Base-by-base conservation (phyloP, 2,888 invertebrate species). In the Dicranocentrus wangi region DNA sequence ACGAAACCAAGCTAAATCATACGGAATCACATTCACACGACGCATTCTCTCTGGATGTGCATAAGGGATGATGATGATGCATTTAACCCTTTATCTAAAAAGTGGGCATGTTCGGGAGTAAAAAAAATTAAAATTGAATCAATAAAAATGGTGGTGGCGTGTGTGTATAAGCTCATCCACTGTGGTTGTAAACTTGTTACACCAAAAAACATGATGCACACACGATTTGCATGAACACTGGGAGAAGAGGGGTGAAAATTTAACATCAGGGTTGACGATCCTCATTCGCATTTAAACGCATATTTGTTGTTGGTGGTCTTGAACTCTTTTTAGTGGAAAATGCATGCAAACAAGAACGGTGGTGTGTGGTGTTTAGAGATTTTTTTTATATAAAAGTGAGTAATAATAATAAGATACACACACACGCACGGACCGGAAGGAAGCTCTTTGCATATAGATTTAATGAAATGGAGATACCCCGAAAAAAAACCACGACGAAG, bases 391-490 rank as follows among this genome's bases (percentile, higher is more conserved):
- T n/a, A n/a, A n/a, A n/a, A n/a, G n/a, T n/a, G n/a, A n/a, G n/a
- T n/a, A n/a, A n/a, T 7, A 39, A 13, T 39, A 39, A 39, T 39
- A 39, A 7, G 39, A 39, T 39, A 28, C 32, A 17, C 47, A 47
- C 39, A 39, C 39, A 39, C 39, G 10, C n/a, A 13, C 15, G 10
- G 2, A 69, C 47, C 68, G 70, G 70, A 70, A 78, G 78, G 78
- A 78, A 78, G 78, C 63, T 78, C 65, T 78, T 78, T 78, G 78
- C 78, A 78, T 78, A 71, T n/a, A 63, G 43, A 55, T 65, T 71
- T 71, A 42, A 65, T 78, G 55, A 71, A 32, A 32, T 27, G 53
- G 43, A 65, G 32, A 55, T 43, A n/a, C 39, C 39, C n/a, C n/a
- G n/a, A n/a, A n/a, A n/a, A 39, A 39, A 13, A 39, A 39, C 39